Conservation (phyloP, 2,888 invertebrate genomes). For the Eupithecia abbreviata region DNA sequence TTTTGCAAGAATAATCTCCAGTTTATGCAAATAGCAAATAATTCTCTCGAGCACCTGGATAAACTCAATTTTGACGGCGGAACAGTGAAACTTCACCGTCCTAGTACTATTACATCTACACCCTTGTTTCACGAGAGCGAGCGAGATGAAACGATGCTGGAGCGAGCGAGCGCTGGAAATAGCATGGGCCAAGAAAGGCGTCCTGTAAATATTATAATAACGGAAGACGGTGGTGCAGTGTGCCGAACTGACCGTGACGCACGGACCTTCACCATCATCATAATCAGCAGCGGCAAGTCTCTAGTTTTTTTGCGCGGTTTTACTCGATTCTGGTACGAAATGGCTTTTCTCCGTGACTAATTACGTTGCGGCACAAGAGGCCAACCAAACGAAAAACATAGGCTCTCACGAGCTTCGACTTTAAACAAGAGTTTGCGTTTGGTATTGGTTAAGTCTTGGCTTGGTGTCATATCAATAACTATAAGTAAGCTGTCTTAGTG, state of each 20-base stretch:
- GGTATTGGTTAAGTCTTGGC: too few relatives aligned
- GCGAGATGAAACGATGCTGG: slow-evolving; percentile 70
- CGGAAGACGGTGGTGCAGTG: slow-evolving; percentile 82
- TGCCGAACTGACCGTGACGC: slow-evolving; percentile 77
- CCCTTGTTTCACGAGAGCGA: slow-evolving; percentile 42
- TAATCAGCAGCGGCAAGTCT: neutral
- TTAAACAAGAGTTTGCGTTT: too few relatives aligned
- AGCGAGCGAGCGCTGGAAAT: slow-evolving; percentile 81
- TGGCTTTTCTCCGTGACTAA: neutral
- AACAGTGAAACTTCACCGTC: slow-evolving; percentile 14
- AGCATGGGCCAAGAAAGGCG: slow-evolving; percentile 86
- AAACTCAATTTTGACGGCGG: neutral
- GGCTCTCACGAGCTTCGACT: too few relatives aligned
- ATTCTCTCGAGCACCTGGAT: neutral
- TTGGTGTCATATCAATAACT: too few relatives aligned
- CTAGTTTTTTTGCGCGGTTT: neutral
- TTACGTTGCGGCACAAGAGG: too few relatives aligned
- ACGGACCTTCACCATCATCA: slow-evolving; percentile 54
- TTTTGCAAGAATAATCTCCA: neutral
- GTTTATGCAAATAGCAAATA: neutral
- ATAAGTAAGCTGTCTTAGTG: too few relatives aligned
- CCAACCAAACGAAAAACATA: neutral
- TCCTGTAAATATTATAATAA: slow-evolving; percentile 83
- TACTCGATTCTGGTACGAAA: neutral
- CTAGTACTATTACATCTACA: slow-evolving; percentile 15